A percentile compares a stretch with the other conserved stretches of the same genome.
Conservation (phyloP, 2,888 invertebrate genomes). For the Lasioglossum villosulum region DNA sequence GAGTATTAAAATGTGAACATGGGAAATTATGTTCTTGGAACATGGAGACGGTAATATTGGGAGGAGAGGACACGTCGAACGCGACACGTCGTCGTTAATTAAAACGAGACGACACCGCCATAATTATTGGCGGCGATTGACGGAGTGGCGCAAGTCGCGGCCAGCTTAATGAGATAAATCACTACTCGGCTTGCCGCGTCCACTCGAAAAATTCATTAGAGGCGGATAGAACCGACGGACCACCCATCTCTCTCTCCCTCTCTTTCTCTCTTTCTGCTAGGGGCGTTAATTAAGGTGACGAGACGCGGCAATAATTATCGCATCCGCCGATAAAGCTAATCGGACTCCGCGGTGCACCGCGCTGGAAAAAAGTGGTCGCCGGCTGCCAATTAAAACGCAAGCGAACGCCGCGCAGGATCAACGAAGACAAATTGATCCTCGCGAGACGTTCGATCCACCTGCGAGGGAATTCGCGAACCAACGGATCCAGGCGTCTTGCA, state of each 20-base stretch:
- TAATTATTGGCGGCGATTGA: constrained; percentile 43
- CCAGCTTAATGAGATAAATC: constrained; percentile 41
- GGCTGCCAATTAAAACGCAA: constrained; percentile 37
- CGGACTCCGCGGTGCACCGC: neutral
- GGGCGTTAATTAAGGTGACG: constrained; percentile 58
- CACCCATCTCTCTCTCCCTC: neutral
- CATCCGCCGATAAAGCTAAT: constrained; percentile 31
- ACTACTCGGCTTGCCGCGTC: constrained; percentile 32
- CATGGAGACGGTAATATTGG: neutral
- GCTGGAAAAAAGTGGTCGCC: constrained; percentile 10
- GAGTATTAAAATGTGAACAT: neutral
- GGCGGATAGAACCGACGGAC: constrained; percentile 35
- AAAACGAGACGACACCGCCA: constrained; percentile 34
- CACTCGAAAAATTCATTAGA: constrained; percentile 66
- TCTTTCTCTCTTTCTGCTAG: neutral
- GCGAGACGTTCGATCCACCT: neutral
- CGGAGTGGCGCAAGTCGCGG: neutral
- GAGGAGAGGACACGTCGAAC: neutral
- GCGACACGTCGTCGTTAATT: constrained; percentile 37
- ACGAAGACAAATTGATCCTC: constrained; percentile 33
- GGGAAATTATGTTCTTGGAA: neutral
- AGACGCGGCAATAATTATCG: constrained; percentile 55
- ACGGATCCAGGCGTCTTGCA: neutral
- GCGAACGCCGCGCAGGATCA: constrained; percentile 10
- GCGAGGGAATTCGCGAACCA: neutral